Evolutionary conservation across 2,797 vertebrate genomes (phyloP).

Genomic region (Prionace glauca): DNA sequence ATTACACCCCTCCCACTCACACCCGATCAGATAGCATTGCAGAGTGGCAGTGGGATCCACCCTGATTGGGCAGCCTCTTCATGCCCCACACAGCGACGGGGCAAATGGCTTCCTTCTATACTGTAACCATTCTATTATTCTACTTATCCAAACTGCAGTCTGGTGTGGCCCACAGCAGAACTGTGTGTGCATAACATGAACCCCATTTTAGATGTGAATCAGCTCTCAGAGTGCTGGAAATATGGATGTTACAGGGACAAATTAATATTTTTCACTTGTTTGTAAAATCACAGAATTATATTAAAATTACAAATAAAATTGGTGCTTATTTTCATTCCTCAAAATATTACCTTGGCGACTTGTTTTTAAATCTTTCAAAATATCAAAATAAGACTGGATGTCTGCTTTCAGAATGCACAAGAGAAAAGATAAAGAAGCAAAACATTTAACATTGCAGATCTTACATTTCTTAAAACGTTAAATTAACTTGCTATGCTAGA

Average conservation of each 20-base stretch:
- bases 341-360: neutral
- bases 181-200: neutral
- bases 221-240: neutral
- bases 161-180: neutral
- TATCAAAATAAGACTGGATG: neutral
- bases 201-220: neutral
- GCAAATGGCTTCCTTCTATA: too few relatives aligned
- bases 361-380: neutral
- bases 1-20: too few relatives aligned
- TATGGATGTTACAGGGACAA: neutral
- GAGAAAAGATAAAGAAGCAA: neutral
- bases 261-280: neutral
- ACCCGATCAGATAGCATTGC: too few relatives aligned
- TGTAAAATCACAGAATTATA: neutral
- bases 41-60: too few relatives aligned
- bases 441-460: neutral
- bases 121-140: too few relatives aligned
- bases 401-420: neutral
- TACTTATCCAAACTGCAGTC: neutral
- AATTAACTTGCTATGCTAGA: neutral
- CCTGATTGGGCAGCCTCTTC: too few relatives aligned
- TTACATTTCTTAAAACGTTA: neutral
- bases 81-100: too few relatives aligned
- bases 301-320: neutral
- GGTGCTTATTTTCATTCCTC: neutral